Base-by-base conservation (phyloP, 2,113 vertebrate genomes). In the Cairina moschata region DNA sequence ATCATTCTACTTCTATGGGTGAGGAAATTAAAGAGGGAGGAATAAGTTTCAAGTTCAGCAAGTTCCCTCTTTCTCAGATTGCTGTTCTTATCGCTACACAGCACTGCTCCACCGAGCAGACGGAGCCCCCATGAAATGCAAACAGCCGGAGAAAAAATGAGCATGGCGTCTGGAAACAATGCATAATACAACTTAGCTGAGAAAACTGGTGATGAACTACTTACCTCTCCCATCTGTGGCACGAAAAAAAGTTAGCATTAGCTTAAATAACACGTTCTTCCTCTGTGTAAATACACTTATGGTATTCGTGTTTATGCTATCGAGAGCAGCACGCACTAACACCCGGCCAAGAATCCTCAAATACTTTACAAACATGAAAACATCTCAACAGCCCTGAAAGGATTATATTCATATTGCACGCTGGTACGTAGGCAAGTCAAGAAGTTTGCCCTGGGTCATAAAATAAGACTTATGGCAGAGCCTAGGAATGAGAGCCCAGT, bases 21-120 rank as follows among this genome's bases (percentile, higher is more conserved):
- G 40, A 93, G 62, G 88, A 95, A 94, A 90, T 93, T 89, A 88
- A 90, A 81, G 63, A 42, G 44, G 25, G 71, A 86, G 62, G 83
- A 75, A 2, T 36, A 84, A 82, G 38, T 94, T 95, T 91, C 60
- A 36, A 86, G 73, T 82, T 86, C 38, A 82, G 38, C 6, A 78
- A 93, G 92, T 28, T 86, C 8, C 66, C 44, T 11, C 79, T 75
- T 71, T 74, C 73, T 56, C 86, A 78, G 46, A 38, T 58, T 36
- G 28, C 32, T 52, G 42, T 21, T 65, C n/a, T 76, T 63, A 25
- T 11, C 85, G 42, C 60, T 52, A 1, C 83, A n/a, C 65, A 59
- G 46, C 76, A 52, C 14, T 0, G 0, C 60, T 72, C 42, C 73
- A 56, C 18, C 76, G 69, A 56, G 44, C 32, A 77, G 68, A 91